Evolutionary conservation across 2,888 invertebrate genomes (phyloP), one percentile per base, ranked within the genome.

Genomic region (Anaspis maculata): DNA sequence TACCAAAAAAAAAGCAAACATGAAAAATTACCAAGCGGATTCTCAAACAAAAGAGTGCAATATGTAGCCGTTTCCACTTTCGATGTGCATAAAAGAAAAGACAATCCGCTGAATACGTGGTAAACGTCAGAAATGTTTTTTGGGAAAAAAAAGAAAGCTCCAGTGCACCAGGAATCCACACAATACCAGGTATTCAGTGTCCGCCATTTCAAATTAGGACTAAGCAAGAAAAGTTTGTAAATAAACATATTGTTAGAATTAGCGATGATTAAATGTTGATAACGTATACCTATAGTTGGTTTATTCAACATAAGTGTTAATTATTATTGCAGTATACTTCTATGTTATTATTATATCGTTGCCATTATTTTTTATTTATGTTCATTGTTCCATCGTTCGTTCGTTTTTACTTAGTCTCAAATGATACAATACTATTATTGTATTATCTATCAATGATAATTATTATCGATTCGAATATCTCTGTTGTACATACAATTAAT

Each of bases 251-350:
- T 53, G 49, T 55, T 54, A 56, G 56, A 42, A 27, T 48, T 52
- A 54, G 52, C 36, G 42, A 43, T 51, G n/a, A n/a, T n/a, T n/a
- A 44, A 47, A 54, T 53, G 54, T 55, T 56, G 51, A 53, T 48
- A 51, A 49, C 44, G 48, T 52, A 53, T 48, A 51, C 48, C 48
- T 36, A 46, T 52, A 49, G 52, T 53, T 56, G 54, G 55, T 56
- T 55, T 52, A 5, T 9, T 6, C 34, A 47, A 52, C 44, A 42
- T 52, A 45, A 51, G 49, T 52, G 51, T 51, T 52, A 42, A 44
- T 38, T 44, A 41, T 39, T 48, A 32, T 44, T 38, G 40, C 42
- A 36, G n/a, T n/a, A n/a, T n/a, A n/a, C n/a, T n/a, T n/a, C n/a
- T n/a, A n/a, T n/a, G n/a, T n/a, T n/a, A 45, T 46, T 42, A 46